Base-by-base conservation (phyloP, 2,888 invertebrate species). In the Heliconius ethilla region DNA sequence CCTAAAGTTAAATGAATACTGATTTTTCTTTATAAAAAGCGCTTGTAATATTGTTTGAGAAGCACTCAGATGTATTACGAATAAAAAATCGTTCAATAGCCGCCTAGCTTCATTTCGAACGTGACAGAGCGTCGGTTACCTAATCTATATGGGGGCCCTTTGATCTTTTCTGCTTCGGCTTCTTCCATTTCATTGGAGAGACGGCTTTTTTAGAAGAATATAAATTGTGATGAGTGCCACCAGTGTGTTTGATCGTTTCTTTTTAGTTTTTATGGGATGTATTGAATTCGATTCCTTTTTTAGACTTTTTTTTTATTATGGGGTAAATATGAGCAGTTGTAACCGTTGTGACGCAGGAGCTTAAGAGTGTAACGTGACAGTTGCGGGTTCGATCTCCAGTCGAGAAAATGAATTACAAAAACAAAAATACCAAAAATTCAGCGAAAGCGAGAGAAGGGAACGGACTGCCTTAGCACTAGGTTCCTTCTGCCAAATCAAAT, bases 41-140 rank as follows among this genome's bases (percentile, higher is more conserved):
- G 69, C 25, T 13, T 72, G 25, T 72, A 59, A 72, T 72, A 72
- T 59, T 72, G 72, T 72, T 55, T 72, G 37, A 33, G n/a, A 33
- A 33, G 25, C 72, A 55, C 72, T 72, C 33, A 59, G 33, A 72
- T 72, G 59, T 72, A 72, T 72, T 72, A 59, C 72, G 59, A 72
- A 72, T 72, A 72, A 72, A 72, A 72, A 59, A 72, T 11, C 72
- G 72, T 72, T 59, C 72, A 59, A 72, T 62, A 65, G 63, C 18
- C 63, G 62, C 40, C 63, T n/a, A 74, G 74, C 27, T 74, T 63
- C 74, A 74, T 74, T 74, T 74, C 27, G 78, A 66, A 78, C 79
- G 79, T 79, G 79, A 79, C 79, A 55, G 69, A 79, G 79, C 73
- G 75, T 73, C 62, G 75, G 63, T 79, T 78, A 78, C 65, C 67